Evolutionary conservation across 2,888 invertebrate genomes (phyloP).

Genomic region (Tineola bisselliella): DNA sequence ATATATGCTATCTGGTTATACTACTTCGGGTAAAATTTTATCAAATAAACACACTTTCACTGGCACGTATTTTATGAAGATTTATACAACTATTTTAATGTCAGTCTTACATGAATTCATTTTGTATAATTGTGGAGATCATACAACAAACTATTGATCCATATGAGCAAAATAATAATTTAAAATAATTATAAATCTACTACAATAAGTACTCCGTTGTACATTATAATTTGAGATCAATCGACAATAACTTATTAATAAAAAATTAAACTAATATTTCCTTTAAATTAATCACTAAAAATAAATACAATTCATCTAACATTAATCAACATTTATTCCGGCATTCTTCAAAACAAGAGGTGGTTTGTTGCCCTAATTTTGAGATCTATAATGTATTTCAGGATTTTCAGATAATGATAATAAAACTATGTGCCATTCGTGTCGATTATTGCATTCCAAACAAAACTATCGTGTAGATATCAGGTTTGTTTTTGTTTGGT

Average conservation of each 20-base stretch:
- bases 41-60: neutral
- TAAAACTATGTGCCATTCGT: too few relatives aligned
- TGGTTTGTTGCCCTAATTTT: too few relatives aligned
- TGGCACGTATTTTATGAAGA: too few relatives aligned
- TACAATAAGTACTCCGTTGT: slow-evolving; percentile 25
- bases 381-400: too few relatives aligned
- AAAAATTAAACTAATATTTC: slow-evolving; percentile 8
- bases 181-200: too few relatives aligned
- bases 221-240: slow-evolving; percentile 65
- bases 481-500: too few relatives aligned
- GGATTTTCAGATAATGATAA: too few relatives aligned
- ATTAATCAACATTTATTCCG: neutral
- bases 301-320: slow-evolving; percentile 1
- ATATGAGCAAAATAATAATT: too few relatives aligned
- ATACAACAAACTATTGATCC: neutral
- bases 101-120: neutral
- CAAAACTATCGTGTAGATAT: too few relatives aligned
- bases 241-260: slow-evolving; percentile 40
- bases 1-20: too few relatives aligned
- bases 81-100: neutral
- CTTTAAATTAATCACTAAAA: neutral
- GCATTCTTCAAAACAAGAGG: too few relatives aligned
- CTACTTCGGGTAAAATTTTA: neutral
- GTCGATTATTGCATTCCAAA: too few relatives aligned
- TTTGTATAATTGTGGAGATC: neutral